Percentiles rank a stretch among this genome's conserved stretches.
phyloP scores from a whole-genome alignment of 2,113 vertebrate species.

The Chaetops frenatus region DNA sequence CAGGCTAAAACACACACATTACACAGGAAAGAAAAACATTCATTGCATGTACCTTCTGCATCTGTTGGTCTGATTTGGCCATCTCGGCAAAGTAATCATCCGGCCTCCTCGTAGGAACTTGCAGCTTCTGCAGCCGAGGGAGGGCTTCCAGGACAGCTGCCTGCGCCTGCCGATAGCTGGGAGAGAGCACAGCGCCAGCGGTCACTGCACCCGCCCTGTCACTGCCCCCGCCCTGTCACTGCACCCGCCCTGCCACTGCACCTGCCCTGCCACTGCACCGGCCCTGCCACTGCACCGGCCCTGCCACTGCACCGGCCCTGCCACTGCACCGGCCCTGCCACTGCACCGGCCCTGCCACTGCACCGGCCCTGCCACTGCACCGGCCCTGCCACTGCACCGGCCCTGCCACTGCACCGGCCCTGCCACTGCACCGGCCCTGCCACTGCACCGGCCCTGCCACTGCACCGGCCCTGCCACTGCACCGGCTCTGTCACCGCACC shows the following conservation, averaged over 20 bases:
- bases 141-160: slow-evolving; percentile 84
- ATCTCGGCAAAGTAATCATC: slow-evolving; percentile 98
- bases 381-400: accelerated
- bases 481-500: neutral
- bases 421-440: neutral
- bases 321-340: accelerated
- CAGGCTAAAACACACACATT: neutral
- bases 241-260: neutral
- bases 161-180: slow-evolving; percentile 92
- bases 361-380: neutral
- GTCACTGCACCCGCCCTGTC: neutral
- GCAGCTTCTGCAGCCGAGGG: slow-evolving; percentile 77
- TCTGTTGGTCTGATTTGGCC: slow-evolving; percentile 97
- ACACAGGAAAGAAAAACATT: neutral
- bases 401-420: neutral
- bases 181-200: neutral
- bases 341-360: accelerated
- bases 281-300: accelerated
- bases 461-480: accelerated
- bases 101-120: slow-evolving; percentile 83
- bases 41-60: slow-evolving; percentile 87
- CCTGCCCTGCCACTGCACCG: accelerated
- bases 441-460: accelerated
- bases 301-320: neutral
- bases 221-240: neutral